Conservation (phyloP, 2,113 vertebrate species). For the Atrichornis clamosus region DNA sequence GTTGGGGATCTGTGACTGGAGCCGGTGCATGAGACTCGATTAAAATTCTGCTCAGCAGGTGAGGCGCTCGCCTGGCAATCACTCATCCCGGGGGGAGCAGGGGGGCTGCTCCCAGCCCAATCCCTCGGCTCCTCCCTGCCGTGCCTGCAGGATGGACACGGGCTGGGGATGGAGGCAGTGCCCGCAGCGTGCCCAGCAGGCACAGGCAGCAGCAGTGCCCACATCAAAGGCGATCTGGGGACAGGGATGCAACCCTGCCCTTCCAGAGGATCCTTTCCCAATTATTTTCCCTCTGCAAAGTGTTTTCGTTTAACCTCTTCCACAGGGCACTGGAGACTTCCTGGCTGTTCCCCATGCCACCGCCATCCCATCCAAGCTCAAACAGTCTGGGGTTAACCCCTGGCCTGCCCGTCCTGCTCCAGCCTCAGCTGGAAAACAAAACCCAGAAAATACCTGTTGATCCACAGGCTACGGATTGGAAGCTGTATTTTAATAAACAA, state of each 20-base stretch:
- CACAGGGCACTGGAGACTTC: neutral
- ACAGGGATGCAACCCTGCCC: neutral
- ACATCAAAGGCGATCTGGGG: rapidly evolving
- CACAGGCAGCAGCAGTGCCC: neutral
- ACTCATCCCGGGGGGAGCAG: neutral
- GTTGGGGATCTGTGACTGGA: neutral
- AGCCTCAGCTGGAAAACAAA: neutral
- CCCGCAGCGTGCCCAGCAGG: rapidly evolving
- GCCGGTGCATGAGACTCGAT: neutral
- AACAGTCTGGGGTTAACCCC: neutral
- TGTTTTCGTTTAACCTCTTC: neutral
- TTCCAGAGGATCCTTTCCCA: neutral
- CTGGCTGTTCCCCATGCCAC: rapidly evolving
- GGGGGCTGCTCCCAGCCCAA: neutral
- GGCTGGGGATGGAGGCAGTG: neutral
- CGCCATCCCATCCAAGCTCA: neutral
- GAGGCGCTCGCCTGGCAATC: neutral
- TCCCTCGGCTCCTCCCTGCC: neutral
- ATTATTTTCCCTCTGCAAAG: rapidly evolving
- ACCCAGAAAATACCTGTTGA: slow-evolving; percentile 17
- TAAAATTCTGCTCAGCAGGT: slow-evolving; percentile 59
- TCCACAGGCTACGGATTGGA: neutral
- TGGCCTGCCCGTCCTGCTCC: neutral
- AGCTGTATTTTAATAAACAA: slow-evolving; percentile 21
- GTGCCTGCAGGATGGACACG: neutral